Base-by-base conservation (phyloP, 1,140 invertebrate species). In the Drosophila jambulina region DNA sequence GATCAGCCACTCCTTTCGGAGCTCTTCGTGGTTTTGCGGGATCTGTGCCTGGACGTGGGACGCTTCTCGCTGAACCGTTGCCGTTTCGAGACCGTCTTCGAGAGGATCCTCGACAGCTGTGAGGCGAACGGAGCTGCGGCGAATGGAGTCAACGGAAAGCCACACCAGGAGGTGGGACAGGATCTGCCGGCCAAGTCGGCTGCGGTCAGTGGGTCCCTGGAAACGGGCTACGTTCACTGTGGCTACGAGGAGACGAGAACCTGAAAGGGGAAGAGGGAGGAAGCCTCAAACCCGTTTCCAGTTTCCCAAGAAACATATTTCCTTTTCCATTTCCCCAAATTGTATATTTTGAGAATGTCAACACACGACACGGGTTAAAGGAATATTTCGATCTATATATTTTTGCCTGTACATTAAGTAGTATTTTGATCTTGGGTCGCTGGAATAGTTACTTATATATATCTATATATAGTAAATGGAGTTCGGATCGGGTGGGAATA, bases 11-110 rank as follows among this genome's bases (percentile, higher is more conserved):
- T 76, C 19, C 77, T 92, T 1, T 80, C 91, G 3, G 59, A 84
- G 21, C 85, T 88, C 17, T 88, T 88, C 8, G 80, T 72, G n/a
- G 49, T 49, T 1, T 59, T 88, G 17, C 56, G 81, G 2, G 45
- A 78, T 9, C 57, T 88, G 59, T 56, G 71, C 56, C 51, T 21
- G 54, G 82, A 72, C 4, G 59, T 76, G 25, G 54, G 81, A 2
- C 82, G 83, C 9, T 86, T 91, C 46, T 81, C 91, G 10, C 60
- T 92, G 15, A 91, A 32, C 32, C 82, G 78, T 9, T 92, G 91
- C 45, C 87, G 82, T 17, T 84, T 92, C 23, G 91, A 92, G 71
- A 64, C 80, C 2, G 85, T 92, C 9, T 92, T 92, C 32, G 91
- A 92, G 54, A 67, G 88, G 7, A 92, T 92, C 19, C 70, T 92